Evolutionary conservation across 2,797 vertebrate species (phyloP), one percentile per base, ranked within the genome.

Genomic region (Sparidentex hasta): DNA sequence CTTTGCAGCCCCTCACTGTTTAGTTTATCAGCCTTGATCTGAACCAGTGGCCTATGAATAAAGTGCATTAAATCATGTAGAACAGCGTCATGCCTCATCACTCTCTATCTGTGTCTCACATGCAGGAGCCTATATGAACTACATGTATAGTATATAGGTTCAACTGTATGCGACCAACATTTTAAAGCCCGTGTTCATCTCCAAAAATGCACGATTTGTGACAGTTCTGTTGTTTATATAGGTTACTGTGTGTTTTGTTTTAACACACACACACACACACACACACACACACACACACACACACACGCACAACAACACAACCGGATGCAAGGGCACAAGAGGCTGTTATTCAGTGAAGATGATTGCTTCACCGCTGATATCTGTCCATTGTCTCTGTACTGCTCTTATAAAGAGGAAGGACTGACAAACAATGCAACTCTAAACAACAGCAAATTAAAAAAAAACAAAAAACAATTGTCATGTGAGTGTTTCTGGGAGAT

Each of bases 361-460:
- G 17, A 0, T 88, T 87, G 56, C 71, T 50, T 77, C 71, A 85
- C 25, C 9, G 2, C 12, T 18, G 38, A 33, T n/a, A 78, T 80
- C 69, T 27, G 50, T 16, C 25, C 21, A 61, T 57, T 47, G 2
- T 23, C 57, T 71, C 33, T 65, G 29, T 16, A 33, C 47, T 4
- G 16, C n/a, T 14, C 29, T 29, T 66, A 78, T 46, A 82, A 89
- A 86, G 76, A 86, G 80, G 82, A 85, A 86, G 76, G 67, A 25
- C 48, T 59, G 46, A 56, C 18, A 56, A 54, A 75, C 58, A 76
- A 23, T 56, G 66, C 74, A 72, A 79, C 66, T 71, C 5, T 4
- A 50, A 46, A 56, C 68, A 38, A 71, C 27, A 33, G 6, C 29
- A 33, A 33, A 33, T 4, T 4, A 29, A 29, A 4, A 29, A 38